These are phyloP conservation scores for Lasioglossum calceatum DNA, from an alignment of 2,888 invertebrate species.

Conservation along the genomic window DNA sequence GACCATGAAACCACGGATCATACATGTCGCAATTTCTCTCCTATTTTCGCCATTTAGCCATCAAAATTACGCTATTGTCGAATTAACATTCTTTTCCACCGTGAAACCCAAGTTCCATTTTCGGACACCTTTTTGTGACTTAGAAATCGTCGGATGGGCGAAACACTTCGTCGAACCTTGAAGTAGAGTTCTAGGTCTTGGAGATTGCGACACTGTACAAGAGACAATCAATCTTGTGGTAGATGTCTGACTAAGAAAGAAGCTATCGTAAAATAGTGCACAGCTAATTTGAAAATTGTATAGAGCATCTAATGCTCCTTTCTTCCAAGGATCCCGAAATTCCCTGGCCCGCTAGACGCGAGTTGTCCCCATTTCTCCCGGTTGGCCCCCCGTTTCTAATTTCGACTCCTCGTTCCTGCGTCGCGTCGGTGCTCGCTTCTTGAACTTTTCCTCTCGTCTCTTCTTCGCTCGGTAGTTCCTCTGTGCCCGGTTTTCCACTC, in stretches of 20 bases:
- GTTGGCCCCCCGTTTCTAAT: constrained; percentile 7
- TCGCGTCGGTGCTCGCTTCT: constrained; percentile 28
- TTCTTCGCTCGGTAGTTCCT: background rate
- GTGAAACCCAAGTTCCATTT: background rate
- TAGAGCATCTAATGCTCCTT: background rate
- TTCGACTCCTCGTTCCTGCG: constrained; percentile 22
- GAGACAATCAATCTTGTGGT: background rate
- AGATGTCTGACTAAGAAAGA: background rate
- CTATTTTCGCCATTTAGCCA: background rate
- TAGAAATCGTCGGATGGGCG: background rate
- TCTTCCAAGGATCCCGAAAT: background rate
- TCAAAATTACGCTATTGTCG: background rate
- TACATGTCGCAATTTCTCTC: background rate
- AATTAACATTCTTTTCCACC: background rate
- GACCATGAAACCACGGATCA: constrained; percentile 12
- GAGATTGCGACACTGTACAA: background rate
- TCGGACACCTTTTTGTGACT: background rate
- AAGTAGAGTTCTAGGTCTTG: background rate
- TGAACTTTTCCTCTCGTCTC: constrained; percentile 22
- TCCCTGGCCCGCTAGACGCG: background rate
- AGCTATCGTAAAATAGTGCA: background rate
- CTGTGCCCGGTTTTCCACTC: constrained; percentile 38
- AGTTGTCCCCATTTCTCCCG: background rate
- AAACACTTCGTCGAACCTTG: background rate
- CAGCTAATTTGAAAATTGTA: background rate